These are phyloP conservation scores for Nerophis ophidion DNA, from an alignment of 2,113 vertebrate genomes.

Conservation along the genomic window DNA sequence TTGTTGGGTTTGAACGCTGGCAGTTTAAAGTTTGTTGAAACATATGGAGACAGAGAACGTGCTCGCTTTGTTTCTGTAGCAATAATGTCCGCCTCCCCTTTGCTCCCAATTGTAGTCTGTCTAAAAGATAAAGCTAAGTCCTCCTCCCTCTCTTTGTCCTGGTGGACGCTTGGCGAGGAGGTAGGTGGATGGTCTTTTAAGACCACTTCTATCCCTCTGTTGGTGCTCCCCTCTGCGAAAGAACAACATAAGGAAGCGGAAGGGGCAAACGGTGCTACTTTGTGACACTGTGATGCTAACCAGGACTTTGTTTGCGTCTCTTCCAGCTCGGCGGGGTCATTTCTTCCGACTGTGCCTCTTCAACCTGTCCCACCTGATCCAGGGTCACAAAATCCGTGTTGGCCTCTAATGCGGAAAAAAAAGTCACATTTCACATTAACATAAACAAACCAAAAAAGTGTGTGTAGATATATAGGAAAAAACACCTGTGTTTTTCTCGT, in stretches of 20 bases:
- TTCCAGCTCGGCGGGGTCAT: not conserved
- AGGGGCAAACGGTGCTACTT: not conserved
- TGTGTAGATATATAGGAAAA: not conserved
- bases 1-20: constrained; percentile 53
- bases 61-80: constrained; percentile 40
- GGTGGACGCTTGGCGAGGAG: not conserved
- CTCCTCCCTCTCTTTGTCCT: constrained; percentile 4
- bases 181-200: not conserved
- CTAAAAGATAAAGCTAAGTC: not conserved
- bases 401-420: constrained; percentile 19
- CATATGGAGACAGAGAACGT: constrained; percentile 35
- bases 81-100: constrained; percentile 15
- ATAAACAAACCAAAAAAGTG: not conserved
- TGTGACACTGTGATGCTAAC: constrained; percentile 5
- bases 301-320: constrained; percentile 13
- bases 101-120: constrained; percentile 5
- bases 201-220: no score
- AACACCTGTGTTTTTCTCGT: constrained; percentile 20
- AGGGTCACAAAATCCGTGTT: constrained; percentile 22
- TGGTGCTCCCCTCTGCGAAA: not conserved
- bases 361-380: constrained; percentile 38
- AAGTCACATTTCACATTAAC: not conserved
- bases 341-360: constrained; percentile 7
- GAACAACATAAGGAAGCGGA: not conserved
- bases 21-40: constrained; percentile 25